Evolutionary conservation across 2,888 invertebrate genomes (phyloP).

Genomic region (Arctia plantaginis): DNA sequence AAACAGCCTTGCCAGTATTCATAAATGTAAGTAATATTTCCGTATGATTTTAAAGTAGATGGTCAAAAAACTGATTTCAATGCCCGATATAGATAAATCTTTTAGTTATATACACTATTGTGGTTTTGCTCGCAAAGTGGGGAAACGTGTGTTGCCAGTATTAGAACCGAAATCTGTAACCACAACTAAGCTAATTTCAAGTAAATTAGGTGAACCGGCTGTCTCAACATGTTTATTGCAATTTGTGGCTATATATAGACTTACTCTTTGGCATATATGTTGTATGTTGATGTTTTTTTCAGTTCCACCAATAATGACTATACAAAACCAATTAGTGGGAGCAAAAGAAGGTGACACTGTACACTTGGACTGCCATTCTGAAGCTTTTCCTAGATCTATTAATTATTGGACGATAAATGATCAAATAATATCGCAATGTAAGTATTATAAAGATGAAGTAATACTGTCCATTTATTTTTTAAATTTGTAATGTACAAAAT

Average conservation of each 20-base stretch:
- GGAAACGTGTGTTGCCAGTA: conserved; percentile 46
- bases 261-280: not conserved
- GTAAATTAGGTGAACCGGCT: conserved; percentile 42
- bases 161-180: conserved; percentile 40
- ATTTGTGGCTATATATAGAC: conserved; percentile 12
- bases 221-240: conserved; percentile 29
- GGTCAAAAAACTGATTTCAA: conserved; percentile 39
- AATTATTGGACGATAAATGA: conserved; percentile 92
- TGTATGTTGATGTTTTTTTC: conserved; percentile 57
- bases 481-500: conserved; percentile 17
- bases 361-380: conserved; percentile 91
- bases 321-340: conserved; percentile 92
- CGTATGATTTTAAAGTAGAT: conserved; percentile 34
- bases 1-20: conserved; percentile 29
- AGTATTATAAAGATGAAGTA: conserved; percentile 51
- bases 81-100: conserved; percentile 41
- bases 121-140: conserved; percentile 40
- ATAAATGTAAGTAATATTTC: conserved; percentile 46
- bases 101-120: conserved; percentile 33
- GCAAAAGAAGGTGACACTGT: conserved; percentile 90
- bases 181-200: conserved; percentile 48
- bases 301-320: conserved; percentile 93
- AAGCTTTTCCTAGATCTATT: conserved; percentile 92
- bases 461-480: conserved; percentile 1
- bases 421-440: conserved; percentile 90